These are phyloP conservation scores for Hymenochirus boettgeri DNA, from an alignment of 2,113 vertebrate genomes.

Conservation along the genomic window DNA sequence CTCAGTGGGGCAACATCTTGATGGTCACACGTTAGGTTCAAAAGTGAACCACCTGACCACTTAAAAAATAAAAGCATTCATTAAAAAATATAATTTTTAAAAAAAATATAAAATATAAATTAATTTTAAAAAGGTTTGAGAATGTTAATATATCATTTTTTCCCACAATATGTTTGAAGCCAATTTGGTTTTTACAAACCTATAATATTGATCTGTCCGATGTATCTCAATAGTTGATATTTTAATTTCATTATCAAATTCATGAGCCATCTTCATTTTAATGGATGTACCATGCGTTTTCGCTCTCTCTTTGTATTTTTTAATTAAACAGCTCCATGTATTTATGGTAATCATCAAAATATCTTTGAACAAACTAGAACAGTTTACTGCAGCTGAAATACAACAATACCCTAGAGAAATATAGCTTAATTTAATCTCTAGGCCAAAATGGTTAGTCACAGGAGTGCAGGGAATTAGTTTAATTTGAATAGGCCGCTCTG, in stretches of 20 bases:
- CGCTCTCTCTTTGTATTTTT: constrained; percentile 41
- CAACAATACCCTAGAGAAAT: constrained; percentile 39
- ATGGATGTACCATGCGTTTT: constrained; percentile 37
- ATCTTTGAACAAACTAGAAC: constrained; percentile 42
- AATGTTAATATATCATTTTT: too few species aligned
- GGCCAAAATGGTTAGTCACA: constrained; percentile 43
- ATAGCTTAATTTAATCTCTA: constrained; percentile 44
- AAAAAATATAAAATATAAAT: too few species aligned
- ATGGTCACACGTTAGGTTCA: too few species aligned
- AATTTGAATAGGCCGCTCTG: constrained; percentile 41
- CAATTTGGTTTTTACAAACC: not conserved
- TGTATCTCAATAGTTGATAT: constrained; percentile 25
- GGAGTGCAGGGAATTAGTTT: constrained; percentile 43
- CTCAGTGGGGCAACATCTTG: too few species aligned
- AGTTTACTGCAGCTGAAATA: constrained; percentile 37
- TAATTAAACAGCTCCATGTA: constrained; percentile 41
- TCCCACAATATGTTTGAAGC: too few species aligned
- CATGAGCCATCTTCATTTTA: constrained; percentile 33
- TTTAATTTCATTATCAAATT: constrained; percentile 39
- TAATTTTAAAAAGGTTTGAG: too few species aligned
- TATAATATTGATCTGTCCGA: constrained; percentile 35
- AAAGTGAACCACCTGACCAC: too few species aligned
- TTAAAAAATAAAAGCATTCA: too few species aligned
- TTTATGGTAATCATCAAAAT: constrained; percentile 44
- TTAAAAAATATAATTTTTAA: too few species aligned